A percentile compares a stretch with the other conserved stretches of the same genome.
These are phyloP conservation scores for Eubasilissa regina DNA, from an alignment of 1,140 invertebrate species.

Conservation along the genomic window DNA sequence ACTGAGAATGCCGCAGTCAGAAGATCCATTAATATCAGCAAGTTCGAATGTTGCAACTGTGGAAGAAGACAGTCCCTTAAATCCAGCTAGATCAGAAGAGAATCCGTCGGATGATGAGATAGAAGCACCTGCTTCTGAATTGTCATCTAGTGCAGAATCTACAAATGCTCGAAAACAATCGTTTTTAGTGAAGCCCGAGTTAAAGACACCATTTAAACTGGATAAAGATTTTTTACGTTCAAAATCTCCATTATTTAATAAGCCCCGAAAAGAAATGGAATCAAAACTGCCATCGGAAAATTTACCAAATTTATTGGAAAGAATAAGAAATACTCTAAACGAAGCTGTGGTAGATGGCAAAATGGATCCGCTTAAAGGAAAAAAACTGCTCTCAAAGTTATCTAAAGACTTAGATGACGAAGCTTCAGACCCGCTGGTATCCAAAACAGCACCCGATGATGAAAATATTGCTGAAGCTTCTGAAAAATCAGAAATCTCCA, in stretches of 20 bases:
- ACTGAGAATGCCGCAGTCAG: not conserved
- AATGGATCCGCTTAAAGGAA: conserved; percentile 14
- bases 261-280: conserved; percentile 9
- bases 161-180: not conserved
- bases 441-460: not conserved
- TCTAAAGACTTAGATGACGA: conserved; percentile 18
- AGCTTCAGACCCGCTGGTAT: not conserved
- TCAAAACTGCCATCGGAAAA: not conserved
- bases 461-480: not conserved
- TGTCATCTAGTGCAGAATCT: no score
- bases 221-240: conserved; percentile 6
- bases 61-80: not conserved
- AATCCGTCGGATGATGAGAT: not conserved
- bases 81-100: not conserved
- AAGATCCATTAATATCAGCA: not conserved
- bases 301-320: not conserved
- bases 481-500: not conserved
- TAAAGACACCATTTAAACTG: conserved; percentile 1
- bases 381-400: not conserved
- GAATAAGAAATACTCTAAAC: conserved; percentile 16
- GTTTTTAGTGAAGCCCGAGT: not conserved
- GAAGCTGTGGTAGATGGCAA: conserved; percentile 20
- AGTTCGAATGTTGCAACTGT: not conserved
- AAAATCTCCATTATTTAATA: not conserved
- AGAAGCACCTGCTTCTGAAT: not conserved